A percentile compares a stretch with the other conserved stretches of the same genome.
Conservation (phyloP, 2,888 invertebrate species). For the Elysia crispata region DNA sequence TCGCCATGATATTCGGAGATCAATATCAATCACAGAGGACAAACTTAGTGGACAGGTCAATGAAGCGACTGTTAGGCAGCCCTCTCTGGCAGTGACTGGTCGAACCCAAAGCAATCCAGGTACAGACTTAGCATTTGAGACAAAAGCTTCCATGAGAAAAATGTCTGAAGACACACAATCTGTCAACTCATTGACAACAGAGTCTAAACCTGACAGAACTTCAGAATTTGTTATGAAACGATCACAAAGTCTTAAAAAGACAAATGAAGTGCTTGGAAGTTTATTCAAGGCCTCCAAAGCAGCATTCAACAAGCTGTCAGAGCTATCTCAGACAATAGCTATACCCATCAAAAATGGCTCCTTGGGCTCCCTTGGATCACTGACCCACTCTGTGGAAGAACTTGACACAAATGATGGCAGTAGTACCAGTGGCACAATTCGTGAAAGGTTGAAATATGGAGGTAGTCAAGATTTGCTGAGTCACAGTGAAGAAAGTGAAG, state of each 20-base stretch:
- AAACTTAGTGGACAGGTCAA: constrained; percentile 35
- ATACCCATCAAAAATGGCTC: constrained; percentile 66
- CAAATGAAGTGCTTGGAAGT: constrained; percentile 67
- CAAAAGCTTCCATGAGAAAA: constrained; percentile 31
- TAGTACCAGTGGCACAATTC: constrained; percentile 51
- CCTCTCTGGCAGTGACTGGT: constrained; percentile 58
- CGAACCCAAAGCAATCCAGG: constrained; percentile 66
- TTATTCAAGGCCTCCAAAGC: constrained; percentile 68
- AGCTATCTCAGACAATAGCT: constrained; percentile 72
- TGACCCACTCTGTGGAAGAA: constrained; percentile 62
- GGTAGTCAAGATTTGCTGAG: constrained; percentile 58
- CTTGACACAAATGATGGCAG: constrained; percentile 57
- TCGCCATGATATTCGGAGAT: constrained; percentile 36
- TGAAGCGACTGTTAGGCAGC: constrained; percentile 48
- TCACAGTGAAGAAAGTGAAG: constrained; percentile 49
- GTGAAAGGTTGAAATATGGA: constrained; percentile 46
- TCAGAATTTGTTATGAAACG: constrained; percentile 54
- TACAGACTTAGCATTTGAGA: constrained; percentile 49
- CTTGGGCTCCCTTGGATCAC: constrained; percentile 59
- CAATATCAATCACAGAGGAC: constrained; percentile 40
- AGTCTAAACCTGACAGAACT: constrained; percentile 48
- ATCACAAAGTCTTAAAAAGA: constrained; percentile 57
- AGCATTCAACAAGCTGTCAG: constrained; percentile 69
- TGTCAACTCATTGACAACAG: constrained; percentile 57
- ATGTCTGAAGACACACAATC: constrained; percentile 52